phyloP scores from a whole-genome alignment of 2,888 invertebrate species.

The Idaea dimidiata region DNA sequence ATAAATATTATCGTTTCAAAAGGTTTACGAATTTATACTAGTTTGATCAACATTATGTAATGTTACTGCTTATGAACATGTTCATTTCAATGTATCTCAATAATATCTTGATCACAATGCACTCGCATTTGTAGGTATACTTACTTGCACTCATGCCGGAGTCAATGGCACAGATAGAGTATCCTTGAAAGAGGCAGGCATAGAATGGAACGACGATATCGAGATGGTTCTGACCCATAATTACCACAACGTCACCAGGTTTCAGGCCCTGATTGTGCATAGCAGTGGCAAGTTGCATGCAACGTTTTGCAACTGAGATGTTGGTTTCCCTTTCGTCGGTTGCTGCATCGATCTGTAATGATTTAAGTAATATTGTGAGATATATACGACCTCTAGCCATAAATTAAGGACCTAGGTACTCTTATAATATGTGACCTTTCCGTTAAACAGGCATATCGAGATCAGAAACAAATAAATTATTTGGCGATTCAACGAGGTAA shows the following conservation, averaged over 20 bases:
- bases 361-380: background rate
- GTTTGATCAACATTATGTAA: slow-evolving; percentile 3
- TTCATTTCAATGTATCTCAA: no score
- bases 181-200: slow-evolving; percentile 46
- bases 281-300: slow-evolving; percentile 42
- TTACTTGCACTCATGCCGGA: slow-evolving; percentile 35
- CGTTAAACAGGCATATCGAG: no score
- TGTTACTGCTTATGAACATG: no score
- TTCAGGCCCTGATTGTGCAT: slow-evolving; percentile 42
- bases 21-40: background rate
- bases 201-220: slow-evolving; percentile 47
- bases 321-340: slow-evolving; percentile 42
- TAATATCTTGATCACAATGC: no score
- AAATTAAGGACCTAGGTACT: no score
- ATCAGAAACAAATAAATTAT: no score
- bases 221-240: slow-evolving; percentile 47
- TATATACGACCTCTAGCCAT: no score
- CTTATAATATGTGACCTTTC: no score
- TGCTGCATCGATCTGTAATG: slow-evolving; percentile 43
- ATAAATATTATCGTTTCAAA: no score
- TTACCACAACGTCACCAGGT: slow-evolving; percentile 42
- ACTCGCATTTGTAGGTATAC: slow-evolving; percentile 11
- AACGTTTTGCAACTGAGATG: slow-evolving; percentile 41
- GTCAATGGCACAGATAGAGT: slow-evolving; percentile 43
- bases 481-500: no score